Percentiles rank a stretch among this genome's conserved stretches.
phyloP scores from a whole-genome alignment of 1,140 invertebrate genomes.

The Lineus longissimus region DNA sequence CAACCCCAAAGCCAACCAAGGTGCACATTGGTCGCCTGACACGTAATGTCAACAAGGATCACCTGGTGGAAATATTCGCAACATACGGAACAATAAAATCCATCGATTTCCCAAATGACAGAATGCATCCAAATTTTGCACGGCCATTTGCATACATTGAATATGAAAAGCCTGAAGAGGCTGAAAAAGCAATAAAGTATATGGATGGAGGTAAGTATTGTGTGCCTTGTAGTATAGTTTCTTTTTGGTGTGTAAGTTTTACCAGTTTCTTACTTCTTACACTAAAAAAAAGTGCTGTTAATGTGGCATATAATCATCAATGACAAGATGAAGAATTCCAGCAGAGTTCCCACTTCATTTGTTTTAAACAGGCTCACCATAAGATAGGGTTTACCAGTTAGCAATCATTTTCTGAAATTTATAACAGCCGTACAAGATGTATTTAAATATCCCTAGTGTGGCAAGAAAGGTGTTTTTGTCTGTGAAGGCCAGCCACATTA shows the following conservation, averaged over 20 bases:
- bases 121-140: conserved; percentile 78
- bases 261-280: not conserved
- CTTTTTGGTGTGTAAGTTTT: not conserved
- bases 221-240: not conserved
- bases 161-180: conserved; percentile 88
- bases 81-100: conserved; percentile 85
- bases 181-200: conserved; percentile 97
- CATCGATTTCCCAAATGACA: conserved; percentile 84
- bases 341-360: too few relatives aligned
- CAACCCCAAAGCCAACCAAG: conserved; percentile 58
- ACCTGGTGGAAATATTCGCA: conserved; percentile 92
- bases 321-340: too few relatives aligned
- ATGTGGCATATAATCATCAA: too few relatives aligned
- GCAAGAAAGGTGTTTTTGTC: too few relatives aligned
- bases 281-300: too few relatives aligned
- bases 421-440: too few relatives aligned
- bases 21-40: conserved; percentile 90
- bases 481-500: too few relatives aligned
- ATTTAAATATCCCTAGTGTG: too few relatives aligned
- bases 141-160: conserved; percentile 93
- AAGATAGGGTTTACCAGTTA: too few relatives aligned
- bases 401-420: too few relatives aligned
- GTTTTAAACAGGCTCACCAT: too few relatives aligned
- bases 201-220: conserved; percentile 87
- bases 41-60: conserved; percentile 83